Conservation (phyloP, 2,113 vertebrate genomes). For the Eudorcas thomsonii region DNA sequence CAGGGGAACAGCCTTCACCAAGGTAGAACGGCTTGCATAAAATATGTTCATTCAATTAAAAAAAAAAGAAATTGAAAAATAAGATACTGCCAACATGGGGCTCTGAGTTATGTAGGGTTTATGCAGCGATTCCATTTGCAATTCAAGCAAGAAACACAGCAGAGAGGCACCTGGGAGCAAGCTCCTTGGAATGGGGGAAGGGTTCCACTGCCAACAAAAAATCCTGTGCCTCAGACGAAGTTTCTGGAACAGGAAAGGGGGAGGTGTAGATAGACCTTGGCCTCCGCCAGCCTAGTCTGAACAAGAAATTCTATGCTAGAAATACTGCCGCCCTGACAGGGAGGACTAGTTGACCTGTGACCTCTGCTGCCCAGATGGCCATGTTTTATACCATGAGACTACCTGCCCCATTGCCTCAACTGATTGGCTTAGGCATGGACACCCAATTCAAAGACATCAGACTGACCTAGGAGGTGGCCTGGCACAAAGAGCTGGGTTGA, state of each 20-base stretch:
- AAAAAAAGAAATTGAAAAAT: slow-evolving; percentile 78
- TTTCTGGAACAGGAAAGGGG: not conserved
- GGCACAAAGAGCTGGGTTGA: not conserved
- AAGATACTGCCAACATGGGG: slow-evolving; percentile 75
- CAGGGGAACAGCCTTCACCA: slow-evolving; percentile 73
- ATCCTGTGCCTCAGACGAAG: not conserved
- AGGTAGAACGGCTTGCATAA: slow-evolving; percentile 73
- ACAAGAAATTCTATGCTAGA: not conserved
- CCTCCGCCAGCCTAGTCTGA: not conserved
- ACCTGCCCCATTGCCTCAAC: not conserved
- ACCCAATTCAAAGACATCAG: not conserved
- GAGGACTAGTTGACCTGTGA: not conserved
- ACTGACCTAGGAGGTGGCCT: not conserved
- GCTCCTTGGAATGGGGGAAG: slow-evolving; percentile 19
- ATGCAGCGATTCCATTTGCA: slow-evolving; percentile 69
- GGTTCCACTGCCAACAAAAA: not conserved
- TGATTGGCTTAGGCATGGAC: not conserved
- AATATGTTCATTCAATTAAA: slow-evolving; percentile 78
- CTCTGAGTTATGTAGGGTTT: slow-evolving; percentile 71
- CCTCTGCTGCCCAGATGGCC: not conserved
- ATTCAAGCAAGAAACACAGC: slow-evolving; percentile 64
- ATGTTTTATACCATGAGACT: not conserved
- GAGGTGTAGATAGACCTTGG: too few species aligned
- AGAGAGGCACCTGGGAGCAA: slow-evolving; percentile 54
- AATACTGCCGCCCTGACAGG: too few species aligned